Evolutionary conservation across 2,888 invertebrate species (phyloP).

Genomic region (Lingula anatina): DNA sequence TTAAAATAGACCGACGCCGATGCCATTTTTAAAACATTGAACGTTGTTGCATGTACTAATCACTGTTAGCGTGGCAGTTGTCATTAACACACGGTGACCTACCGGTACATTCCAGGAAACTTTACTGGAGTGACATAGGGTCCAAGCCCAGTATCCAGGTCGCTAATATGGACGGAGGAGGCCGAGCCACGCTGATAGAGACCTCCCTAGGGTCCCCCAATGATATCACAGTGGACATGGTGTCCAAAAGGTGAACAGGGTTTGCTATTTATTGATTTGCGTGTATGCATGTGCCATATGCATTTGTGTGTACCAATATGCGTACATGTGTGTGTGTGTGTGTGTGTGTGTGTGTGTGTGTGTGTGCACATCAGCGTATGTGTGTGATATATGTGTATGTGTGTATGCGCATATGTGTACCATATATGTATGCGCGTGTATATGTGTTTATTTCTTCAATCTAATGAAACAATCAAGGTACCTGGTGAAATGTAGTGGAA

Average conservation of each 20-base stretch:
- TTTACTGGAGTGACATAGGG: constrained; percentile 91
- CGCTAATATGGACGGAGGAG: constrained; percentile 78
- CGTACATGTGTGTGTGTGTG: constrained; percentile 3
- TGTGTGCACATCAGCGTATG: neutral
- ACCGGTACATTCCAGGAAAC: constrained; percentile 61
- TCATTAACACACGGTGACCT: too few relatives aligned
- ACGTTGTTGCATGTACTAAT: too few relatives aligned
- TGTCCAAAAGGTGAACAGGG: constrained; percentile 21
- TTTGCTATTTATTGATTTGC: neutral
- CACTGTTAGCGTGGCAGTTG: too few relatives aligned
- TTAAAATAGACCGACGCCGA: too few relatives aligned
- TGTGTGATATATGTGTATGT: constrained; percentile 1
- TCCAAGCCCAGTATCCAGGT: constrained; percentile 71
- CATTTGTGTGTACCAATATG: neutral
- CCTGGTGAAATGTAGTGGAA: too few relatives aligned
- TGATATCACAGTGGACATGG: constrained; percentile 71
- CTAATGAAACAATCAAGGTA: too few relatives aligned
- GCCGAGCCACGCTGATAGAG: constrained; percentile 57
- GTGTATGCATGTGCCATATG: neutral
- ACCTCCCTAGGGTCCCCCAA: constrained; percentile 63
- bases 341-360: constrained; percentile 1
- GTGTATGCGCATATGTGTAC: neutral
- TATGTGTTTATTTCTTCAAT: too few relatives aligned
- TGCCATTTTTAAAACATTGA: too few relatives aligned
- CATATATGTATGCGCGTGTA: neutral